These are phyloP conservation scores for Adelosebastes latens DNA, from an alignment of 2,797 vertebrate genomes.

Conservation along the genomic window DNA sequence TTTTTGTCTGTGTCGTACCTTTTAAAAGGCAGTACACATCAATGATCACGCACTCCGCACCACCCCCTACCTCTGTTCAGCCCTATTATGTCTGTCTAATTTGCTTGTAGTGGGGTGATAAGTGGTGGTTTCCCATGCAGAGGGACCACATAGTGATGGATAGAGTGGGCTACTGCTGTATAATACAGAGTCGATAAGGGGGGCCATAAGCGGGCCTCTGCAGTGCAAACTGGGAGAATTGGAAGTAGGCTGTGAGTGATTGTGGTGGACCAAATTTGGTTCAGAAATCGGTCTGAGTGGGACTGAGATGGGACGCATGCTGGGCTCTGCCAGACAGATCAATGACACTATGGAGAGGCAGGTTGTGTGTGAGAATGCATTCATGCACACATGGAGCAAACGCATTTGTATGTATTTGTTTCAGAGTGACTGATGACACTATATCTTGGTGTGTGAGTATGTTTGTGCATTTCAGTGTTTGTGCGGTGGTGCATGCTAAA, in stretches of 20 bases:
- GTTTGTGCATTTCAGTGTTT: conserved; percentile 27
- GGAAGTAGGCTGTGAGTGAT: conserved; percentile 17
- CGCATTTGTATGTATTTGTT: conserved; percentile 22
- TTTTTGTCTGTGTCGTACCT: conserved; percentile 11
- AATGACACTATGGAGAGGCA: background rate
- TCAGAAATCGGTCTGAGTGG: conserved; percentile 16
- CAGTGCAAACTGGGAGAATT: conserved; percentile 14
- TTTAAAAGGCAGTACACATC: conserved; percentile 23
- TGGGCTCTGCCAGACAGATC: background rate
- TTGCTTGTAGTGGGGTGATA: conserved; percentile 52
- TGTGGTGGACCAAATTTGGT: conserved; percentile 9
- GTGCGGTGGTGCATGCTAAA: conserved; percentile 35
- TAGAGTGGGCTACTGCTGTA: conserved; percentile 23
- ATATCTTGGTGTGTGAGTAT: conserved; percentile 10
- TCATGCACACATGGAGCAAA: background rate
- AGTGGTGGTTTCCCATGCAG: conserved; percentile 50
- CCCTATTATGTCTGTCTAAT: conserved; percentile 59
- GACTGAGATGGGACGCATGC: background rate
- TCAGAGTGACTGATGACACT: conserved; percentile 17
- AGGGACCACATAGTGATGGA: conserved; percentile 43
- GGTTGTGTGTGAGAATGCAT: conserved; percentile 8
- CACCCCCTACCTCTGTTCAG: conserved; percentile 32
- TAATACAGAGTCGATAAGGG: conserved; percentile 35
- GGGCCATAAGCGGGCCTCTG: conserved; percentile 21
- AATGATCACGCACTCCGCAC: conserved; percentile 12